Evolutionary conservation across 2,797 vertebrate genomes (phyloP).

Genomic region (Onychomys arenicola): DNA sequence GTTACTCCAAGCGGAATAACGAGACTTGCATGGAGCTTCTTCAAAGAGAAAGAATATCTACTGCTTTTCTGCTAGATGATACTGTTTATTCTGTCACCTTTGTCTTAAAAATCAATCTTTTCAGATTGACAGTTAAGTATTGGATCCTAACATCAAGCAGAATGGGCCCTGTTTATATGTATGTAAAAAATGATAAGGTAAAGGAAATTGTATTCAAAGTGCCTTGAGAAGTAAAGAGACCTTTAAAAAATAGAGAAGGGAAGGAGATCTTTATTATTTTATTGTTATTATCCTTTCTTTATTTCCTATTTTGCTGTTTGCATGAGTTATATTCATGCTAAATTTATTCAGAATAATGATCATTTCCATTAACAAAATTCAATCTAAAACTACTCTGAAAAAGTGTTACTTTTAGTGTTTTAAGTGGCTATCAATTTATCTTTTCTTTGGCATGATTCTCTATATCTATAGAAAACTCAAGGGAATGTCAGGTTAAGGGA

Average conservation of each 20-base stretch:
- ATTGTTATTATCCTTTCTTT: background rate
- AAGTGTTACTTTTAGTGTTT: background rate
- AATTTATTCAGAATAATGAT: background rate
- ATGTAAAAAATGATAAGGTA: background rate
- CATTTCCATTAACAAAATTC: background rate
- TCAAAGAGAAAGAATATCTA: constrained; percentile 8
- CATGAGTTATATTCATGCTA: background rate
- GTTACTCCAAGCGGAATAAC: constrained; percentile 36
- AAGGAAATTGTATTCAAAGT: background rate
- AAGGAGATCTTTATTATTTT: background rate
- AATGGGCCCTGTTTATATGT: background rate
- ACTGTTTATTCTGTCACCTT: background rate
- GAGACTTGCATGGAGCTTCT: constrained; percentile 4
- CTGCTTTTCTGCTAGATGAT: background rate
- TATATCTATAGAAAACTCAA: background rate
- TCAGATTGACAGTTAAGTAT: background rate
- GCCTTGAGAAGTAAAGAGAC: background rate
- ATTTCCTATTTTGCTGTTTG: background rate
- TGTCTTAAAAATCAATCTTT: constrained; percentile 10
- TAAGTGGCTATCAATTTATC: background rate
- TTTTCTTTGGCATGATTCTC: background rate
- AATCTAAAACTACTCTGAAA: background rate
- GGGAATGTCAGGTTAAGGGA: constrained; percentile 9
- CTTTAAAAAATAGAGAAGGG: background rate
- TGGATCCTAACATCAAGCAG: background rate